Percentiles rank a stretch among this genome's conserved stretches.
phyloP scores from a whole-genome alignment of 1,140 invertebrate genomes.

The Himalopsyche phryganea region DNA sequence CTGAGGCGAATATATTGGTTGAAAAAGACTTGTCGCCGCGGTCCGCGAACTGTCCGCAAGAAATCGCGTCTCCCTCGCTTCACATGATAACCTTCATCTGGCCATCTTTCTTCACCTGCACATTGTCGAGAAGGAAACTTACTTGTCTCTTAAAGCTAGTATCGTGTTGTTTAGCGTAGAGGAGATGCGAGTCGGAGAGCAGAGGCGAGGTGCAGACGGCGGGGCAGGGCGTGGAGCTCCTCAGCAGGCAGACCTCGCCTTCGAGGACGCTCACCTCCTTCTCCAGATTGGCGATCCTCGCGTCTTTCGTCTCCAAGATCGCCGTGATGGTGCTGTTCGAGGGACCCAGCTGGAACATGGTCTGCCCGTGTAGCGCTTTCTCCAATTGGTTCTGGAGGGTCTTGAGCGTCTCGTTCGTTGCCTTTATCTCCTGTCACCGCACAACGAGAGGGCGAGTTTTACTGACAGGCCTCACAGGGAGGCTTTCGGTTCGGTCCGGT shows the following conservation, averaged over 20 bases:
- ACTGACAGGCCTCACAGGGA: conserved; percentile 12
- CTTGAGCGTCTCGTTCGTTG: conserved; percentile 75
- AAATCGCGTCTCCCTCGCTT: not conserved
- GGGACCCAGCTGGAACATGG: conserved; percentile 59
- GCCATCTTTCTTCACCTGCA: conserved; percentile 68
- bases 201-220: conserved; percentile 52
- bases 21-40: not conserved
- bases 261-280: conserved; percentile 74
- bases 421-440: conserved; percentile 67
- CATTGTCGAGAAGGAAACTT: conserved; percentile 76
- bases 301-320: conserved; percentile 80
- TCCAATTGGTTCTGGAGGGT: conserved; percentile 74
- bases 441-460: not conserved
- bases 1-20: not conserved
- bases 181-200: conserved; percentile 47
- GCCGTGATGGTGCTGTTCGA: conserved; percentile 71
- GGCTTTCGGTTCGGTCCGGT: not conserved
- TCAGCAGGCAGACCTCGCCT: conserved; percentile 55
- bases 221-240: conserved; percentile 50
- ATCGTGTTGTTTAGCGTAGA: conserved; percentile 59
- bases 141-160: conserved; percentile 72
- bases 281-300: conserved; percentile 79
- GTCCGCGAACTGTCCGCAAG: not conserved
- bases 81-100: conserved; percentile 45
- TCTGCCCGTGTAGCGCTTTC: conserved; percentile 63